Evolutionary conservation across 2,113 vertebrate genomes (phyloP).

Genomic region (Origma solitaria): DNA sequence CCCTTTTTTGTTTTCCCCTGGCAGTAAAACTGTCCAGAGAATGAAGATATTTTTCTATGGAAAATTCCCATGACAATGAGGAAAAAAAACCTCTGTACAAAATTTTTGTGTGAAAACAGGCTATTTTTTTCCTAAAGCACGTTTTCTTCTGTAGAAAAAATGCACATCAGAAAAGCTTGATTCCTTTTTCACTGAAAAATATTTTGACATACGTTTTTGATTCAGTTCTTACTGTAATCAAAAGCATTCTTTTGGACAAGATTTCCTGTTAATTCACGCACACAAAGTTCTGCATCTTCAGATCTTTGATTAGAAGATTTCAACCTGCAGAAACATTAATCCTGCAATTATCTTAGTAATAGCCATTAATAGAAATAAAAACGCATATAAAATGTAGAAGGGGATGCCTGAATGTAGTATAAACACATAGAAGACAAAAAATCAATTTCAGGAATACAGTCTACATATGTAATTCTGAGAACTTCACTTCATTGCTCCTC

Average conservation of each 20-base stretch:
- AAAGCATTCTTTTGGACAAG: not conserved
- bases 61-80: not conserved
- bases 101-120: not conserved
- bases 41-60: not conserved
- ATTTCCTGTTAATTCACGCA: not conserved
- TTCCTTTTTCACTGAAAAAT: not conserved
- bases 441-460: not conserved
- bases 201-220: not conserved
- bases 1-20: not conserved
- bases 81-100: not conserved
- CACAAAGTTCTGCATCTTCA: not conserved
- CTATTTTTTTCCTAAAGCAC: not conserved
- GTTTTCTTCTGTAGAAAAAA: not conserved
- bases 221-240: not conserved
- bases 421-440: not conserved
- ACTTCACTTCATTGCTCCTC: not conserved
- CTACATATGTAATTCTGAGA: not conserved
- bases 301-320: not conserved
- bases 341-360: not conserved
- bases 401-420: not conserved
- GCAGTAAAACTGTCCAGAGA: not conserved
- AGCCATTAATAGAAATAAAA: not conserved
- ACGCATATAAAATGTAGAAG: not conserved
- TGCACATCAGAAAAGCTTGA: not conserved
- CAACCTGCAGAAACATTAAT: not conserved